These are phyloP conservation scores for Corapipo altera DNA, from an alignment of 2,113 vertebrate genomes.

Conservation along the genomic window DNA sequence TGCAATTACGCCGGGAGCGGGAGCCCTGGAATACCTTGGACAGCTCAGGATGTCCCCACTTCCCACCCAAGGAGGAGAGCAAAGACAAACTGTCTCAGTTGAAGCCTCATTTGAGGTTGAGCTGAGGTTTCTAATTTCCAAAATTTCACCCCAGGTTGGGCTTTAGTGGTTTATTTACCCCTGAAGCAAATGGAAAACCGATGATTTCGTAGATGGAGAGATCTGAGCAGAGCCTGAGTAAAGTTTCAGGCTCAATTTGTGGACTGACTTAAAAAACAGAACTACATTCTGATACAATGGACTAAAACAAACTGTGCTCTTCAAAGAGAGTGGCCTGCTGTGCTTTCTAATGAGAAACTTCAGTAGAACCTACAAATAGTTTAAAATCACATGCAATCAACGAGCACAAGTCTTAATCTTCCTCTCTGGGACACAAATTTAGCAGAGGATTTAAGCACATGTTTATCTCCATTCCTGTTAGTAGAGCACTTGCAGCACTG, in stretches of 20 bases:
- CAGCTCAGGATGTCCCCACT: neutral
- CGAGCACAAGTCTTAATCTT: neutral
- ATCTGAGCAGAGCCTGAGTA: neutral
- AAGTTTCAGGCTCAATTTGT: neutral
- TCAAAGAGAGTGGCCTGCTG: neutral
- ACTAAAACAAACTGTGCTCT: neutral
- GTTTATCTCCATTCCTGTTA: neutral
- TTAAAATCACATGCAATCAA: neutral
- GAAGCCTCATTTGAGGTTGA: too few species aligned
- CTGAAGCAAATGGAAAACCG: neutral
- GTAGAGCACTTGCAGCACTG: neutral
- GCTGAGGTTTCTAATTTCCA: neutral
- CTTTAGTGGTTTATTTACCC: neutral
- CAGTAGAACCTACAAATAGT: neutral
- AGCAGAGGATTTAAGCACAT: neutral
- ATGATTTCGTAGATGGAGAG: neutral
- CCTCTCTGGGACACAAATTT: neutral
- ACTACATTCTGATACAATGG: neutral
- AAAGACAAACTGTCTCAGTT: neutral
- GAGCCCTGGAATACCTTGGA: neutral
- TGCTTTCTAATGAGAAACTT: neutral
- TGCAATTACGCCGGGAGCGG: neutral
- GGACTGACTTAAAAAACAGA: neutral
- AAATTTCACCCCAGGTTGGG: neutral
- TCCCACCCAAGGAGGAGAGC: accelerated